These are phyloP conservation scores for Bovichtus diacanthus DNA, from an alignment of 2,797 vertebrate genomes.

Conservation along the genomic window DNA sequence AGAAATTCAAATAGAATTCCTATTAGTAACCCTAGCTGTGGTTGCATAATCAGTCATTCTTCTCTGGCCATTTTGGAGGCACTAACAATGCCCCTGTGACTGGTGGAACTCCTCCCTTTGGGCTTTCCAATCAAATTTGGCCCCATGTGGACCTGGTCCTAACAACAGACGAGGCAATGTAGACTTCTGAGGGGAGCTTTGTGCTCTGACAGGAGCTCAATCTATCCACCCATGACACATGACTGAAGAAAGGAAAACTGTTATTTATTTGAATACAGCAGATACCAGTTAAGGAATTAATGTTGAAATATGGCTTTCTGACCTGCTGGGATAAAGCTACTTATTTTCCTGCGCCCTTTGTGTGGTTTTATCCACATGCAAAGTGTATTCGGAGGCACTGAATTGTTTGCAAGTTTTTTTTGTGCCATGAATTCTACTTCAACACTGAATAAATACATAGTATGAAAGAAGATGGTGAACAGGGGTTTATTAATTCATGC, in stretches of 20 bases:
- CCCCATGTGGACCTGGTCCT: slow-evolving; percentile 88
- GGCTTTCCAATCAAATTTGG: slow-evolving; percentile 87
- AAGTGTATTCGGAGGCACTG: slow-evolving; percentile 60
- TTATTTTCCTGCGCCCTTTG: slow-evolving; percentile 44
- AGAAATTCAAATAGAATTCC: slow-evolving; percentile 99
- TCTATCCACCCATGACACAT: slow-evolving; percentile 84
- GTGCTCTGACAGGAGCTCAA: slow-evolving; percentile 85
- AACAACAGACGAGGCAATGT: slow-evolving; percentile 85
- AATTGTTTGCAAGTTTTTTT: slow-evolving; percentile 72
- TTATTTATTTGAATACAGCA: slow-evolving; percentile 74
- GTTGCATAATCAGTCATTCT: slow-evolving; percentile 97
- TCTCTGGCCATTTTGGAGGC: slow-evolving; percentile 91
- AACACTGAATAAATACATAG: slow-evolving; percentile 73
- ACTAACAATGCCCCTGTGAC: slow-evolving; percentile 92
- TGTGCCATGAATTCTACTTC: slow-evolving; percentile 67
- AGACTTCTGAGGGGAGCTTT: slow-evolving; percentile 86
- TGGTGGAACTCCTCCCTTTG: slow-evolving; percentile 87
- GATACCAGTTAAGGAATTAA: slow-evolving; percentile 78
- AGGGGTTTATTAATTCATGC: slow-evolving; percentile 71
- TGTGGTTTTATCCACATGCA: slow-evolving; percentile 56
- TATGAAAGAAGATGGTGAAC: slow-evolving; percentile 59
- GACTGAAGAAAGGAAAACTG: slow-evolving; percentile 74
- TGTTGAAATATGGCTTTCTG: slow-evolving; percentile 61
- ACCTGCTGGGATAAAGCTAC: slow-evolving; percentile 49
- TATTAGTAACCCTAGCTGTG: slow-evolving; percentile 92